Percentiles rank a stretch among this genome's conserved stretches.
These are phyloP conservation scores for Gymnoscopelus microlampas DNA, from an alignment of 2,797 vertebrate genomes.

Conservation along the genomic window DNA sequence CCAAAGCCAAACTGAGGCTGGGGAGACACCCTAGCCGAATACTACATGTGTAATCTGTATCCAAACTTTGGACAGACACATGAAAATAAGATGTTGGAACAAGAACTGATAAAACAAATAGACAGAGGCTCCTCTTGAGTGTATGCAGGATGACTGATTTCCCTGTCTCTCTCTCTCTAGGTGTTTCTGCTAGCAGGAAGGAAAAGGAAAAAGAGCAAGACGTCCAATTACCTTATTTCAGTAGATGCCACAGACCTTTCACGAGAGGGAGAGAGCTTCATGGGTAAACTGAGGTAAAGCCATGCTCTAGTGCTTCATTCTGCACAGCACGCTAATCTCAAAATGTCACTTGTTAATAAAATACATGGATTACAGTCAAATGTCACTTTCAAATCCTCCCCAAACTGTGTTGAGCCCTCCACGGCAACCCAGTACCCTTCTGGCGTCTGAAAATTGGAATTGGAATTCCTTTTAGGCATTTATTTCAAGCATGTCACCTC, in stretches of 20 bases:
- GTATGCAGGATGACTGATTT: too few species aligned
- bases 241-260: conserved; percentile 94
- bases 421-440: not conserved
- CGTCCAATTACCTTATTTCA: conserved; percentile 97
- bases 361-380: not conserved
- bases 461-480: not conserved
- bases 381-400: not conserved
- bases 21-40: too few species aligned
- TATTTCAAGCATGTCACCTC: too few species aligned
- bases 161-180: conserved; percentile 67
- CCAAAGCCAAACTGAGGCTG: too few species aligned
- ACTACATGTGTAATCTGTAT: too few species aligned
- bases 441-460: too few species aligned
- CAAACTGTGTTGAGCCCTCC: conserved; percentile 1
- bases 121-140: too few species aligned
- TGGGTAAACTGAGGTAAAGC: conserved; percentile 94
- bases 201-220: conserved; percentile 98
- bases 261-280: conserved; percentile 92
- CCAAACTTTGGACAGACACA: too few species aligned
- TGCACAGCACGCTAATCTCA: not conserved
- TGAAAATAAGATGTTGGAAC: too few species aligned
- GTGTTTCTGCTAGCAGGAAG: conserved; percentile 93
- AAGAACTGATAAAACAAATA: too few species aligned
- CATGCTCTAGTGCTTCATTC: not conserved
- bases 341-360: not conserved